Evolutionary conservation across 2,888 invertebrate genomes (phyloP).

Genomic region (Epistrophella euchroma): DNA sequence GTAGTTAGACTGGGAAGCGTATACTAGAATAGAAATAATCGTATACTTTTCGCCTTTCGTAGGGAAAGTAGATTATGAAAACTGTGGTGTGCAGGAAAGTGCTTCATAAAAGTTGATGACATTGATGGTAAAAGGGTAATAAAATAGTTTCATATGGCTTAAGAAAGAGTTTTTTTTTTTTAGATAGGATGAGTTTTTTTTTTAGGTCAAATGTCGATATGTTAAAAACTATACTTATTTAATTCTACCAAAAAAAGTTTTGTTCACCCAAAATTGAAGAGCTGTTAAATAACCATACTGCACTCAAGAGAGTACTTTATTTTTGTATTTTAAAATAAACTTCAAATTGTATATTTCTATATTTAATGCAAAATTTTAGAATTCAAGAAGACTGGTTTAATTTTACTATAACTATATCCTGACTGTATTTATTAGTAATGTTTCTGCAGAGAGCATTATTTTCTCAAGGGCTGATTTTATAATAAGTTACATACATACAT

Average conservation of each 20-base stretch:
- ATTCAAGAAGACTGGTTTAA: not conserved
- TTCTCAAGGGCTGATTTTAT: too few relatives aligned
- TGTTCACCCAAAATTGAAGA: not conserved
- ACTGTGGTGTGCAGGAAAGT: constrained; percentile 30
- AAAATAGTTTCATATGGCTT: constrained; percentile 21
- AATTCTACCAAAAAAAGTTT: not conserved
- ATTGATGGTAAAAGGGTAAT: constrained; percentile 52
- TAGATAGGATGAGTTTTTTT: not conserved
- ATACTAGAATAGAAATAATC: not conserved
- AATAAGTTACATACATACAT: too few relatives aligned
- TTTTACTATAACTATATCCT: too few relatives aligned
- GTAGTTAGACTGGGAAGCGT: constrained; percentile 31
- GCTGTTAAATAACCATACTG: not conserved
- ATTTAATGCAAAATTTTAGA: not conserved
- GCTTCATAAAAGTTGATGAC: constrained; percentile 32
- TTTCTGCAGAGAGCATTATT: too few relatives aligned
- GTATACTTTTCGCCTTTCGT: not conserved
- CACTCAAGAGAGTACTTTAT: not conserved
- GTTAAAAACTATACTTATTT: not conserved
- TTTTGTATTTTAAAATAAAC: not conserved
- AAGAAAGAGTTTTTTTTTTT: not conserved
- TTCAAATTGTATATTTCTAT: not conserved
- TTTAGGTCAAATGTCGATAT: not conserved
- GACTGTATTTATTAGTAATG: too few relatives aligned
- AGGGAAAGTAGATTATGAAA: not conserved